Percentiles rank a stretch among this genome's conserved stretches.
Conservation (phyloP, 2,797 vertebrate genomes). For the Poeciliopsis infans region DNA sequence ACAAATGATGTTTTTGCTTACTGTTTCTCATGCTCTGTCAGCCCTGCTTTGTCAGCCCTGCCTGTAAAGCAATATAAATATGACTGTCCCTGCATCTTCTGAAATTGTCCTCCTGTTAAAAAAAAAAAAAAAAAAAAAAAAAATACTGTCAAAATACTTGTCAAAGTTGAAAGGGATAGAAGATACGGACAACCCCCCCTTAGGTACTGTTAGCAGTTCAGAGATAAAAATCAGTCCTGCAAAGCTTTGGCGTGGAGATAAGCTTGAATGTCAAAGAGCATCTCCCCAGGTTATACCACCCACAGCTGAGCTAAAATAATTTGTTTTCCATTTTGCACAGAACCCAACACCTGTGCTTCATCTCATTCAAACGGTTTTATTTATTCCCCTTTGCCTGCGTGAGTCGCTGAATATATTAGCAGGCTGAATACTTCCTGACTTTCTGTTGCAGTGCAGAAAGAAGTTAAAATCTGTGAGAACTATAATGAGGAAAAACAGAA, state of each 20-base stretch:
- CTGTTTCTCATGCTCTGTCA: slow-evolving; percentile 7
- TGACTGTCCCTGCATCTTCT: background rate
- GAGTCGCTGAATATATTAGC: background rate
- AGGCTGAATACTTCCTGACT: background rate
- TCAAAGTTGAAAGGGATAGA: background rate
- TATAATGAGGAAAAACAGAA: background rate
- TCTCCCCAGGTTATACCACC: slow-evolving; percentile 1
- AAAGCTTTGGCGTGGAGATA: background rate
- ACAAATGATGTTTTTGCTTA: background rate
- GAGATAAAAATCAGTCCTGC: slow-evolving; percentile 12
- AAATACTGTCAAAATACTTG: background rate
- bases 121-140: no score
- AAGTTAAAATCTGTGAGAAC: background rate
- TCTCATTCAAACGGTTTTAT: background rate
- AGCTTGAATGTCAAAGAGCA: slow-evolving; percentile 5
- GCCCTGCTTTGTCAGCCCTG: slow-evolving; percentile 6
- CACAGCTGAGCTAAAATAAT: background rate
- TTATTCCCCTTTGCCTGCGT: background rate
- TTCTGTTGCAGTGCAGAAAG: background rate
- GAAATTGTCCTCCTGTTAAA: background rate
- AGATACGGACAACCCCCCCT: background rate
- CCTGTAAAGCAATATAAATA: background rate
- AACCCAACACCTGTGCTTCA: background rate
- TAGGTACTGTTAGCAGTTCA: slow-evolving; percentile 2
- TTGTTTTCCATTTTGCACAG: background rate